phyloP scores from a whole-genome alignment of 2,113 vertebrate species.

The Rousettus leschenaultii region DNA sequence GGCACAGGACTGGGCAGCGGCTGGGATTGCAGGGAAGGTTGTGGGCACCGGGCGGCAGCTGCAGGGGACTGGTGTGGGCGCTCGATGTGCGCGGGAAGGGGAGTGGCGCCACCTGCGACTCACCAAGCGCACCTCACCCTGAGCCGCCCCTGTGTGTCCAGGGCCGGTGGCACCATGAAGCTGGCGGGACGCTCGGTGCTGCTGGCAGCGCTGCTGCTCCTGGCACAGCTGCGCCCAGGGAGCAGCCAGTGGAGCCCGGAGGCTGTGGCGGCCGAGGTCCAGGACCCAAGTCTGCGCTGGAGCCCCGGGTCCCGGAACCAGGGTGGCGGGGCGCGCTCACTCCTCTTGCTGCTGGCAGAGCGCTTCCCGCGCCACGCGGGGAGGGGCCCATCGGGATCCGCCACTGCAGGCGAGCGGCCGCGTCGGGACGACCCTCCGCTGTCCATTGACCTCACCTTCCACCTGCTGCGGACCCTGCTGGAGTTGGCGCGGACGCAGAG shows the following conservation, averaged over 20 bases:
- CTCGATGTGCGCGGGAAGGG: not conserved
- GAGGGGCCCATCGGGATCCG: not conserved
- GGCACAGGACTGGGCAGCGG: not conserved
- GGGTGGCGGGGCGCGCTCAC: slow-evolving; percentile 57
- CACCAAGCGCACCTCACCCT: slow-evolving; percentile 46
- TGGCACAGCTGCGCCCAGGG: slow-evolving; percentile 50
- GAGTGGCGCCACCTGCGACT: not conserved
- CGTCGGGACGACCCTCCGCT: slow-evolving; percentile 90
- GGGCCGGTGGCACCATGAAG: slow-evolving; percentile 65
- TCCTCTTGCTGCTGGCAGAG: slow-evolving; percentile 62
- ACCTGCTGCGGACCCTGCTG: slow-evolving; percentile 93
- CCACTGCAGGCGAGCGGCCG: slow-evolving; percentile 30
- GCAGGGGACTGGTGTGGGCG: not conserved
- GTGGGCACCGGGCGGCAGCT: not conserved
- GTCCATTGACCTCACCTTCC: slow-evolving; percentile 96
- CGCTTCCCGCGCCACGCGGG: slow-evolving; percentile 50
- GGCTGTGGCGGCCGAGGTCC: slow-evolving; percentile 15
- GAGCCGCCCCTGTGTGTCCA: slow-evolving; percentile 46
- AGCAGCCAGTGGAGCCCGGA: slow-evolving; percentile 9
- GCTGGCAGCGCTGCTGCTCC: slow-evolving; percentile 57
- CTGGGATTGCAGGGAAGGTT: not conserved
- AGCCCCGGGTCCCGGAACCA: slow-evolving; percentile 53
- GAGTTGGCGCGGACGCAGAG: slow-evolving; percentile 90
- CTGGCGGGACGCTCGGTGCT: slow-evolving; percentile 23
- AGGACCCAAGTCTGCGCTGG: slow-evolving; percentile 70